These are phyloP conservation scores for Gandaritis pyraliata DNA, from an alignment of 2,888 invertebrate species.

Conservation along the genomic window DNA sequence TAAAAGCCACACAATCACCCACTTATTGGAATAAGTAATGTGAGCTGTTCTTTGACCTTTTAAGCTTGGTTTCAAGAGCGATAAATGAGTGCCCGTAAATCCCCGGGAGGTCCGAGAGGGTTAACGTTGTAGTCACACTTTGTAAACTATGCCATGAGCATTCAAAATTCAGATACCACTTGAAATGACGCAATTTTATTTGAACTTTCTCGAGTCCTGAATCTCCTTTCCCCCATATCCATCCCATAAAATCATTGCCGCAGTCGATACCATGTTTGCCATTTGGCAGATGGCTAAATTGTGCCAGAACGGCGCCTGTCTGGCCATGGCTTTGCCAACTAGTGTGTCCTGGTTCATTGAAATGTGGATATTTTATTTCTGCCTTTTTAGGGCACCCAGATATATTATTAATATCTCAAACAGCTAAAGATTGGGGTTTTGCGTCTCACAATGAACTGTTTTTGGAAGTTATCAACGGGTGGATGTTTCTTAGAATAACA, in stretches of 20 bases:
- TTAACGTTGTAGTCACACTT: too few species aligned
- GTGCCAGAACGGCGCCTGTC: conserved; percentile 64
- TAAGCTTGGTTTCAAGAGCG: too few species aligned
- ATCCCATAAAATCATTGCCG: conserved; percentile 39
- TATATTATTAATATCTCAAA: not conserved
- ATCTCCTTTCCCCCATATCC: conserved; percentile 16
- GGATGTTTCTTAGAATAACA: too few species aligned
- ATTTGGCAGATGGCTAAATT: conserved; percentile 67
- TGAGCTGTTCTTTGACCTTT: too few species aligned
- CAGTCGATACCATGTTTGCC: conserved; percentile 47
- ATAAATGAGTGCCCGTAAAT: too few species aligned
- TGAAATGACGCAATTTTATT: not conserved
- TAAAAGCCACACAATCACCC: too few species aligned
- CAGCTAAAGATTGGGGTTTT: not conserved
- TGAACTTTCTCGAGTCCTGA: conserved; percentile 10
- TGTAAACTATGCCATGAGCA: too few species aligned
- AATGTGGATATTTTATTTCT: conserved; percentile 32
- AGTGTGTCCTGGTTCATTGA: conserved; percentile 55
- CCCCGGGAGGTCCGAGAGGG: too few species aligned
- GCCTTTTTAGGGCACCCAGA: conserved; percentile 14
- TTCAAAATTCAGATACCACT: too few species aligned
- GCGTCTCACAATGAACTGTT: not conserved
- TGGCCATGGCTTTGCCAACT: conserved; percentile 56
- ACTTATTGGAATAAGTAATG: too few species aligned
- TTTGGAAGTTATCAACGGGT: too few species aligned